Evolutionary conservation across 2,113 vertebrate species (phyloP).

Genomic region (Anseranas semipalmata): DNA sequence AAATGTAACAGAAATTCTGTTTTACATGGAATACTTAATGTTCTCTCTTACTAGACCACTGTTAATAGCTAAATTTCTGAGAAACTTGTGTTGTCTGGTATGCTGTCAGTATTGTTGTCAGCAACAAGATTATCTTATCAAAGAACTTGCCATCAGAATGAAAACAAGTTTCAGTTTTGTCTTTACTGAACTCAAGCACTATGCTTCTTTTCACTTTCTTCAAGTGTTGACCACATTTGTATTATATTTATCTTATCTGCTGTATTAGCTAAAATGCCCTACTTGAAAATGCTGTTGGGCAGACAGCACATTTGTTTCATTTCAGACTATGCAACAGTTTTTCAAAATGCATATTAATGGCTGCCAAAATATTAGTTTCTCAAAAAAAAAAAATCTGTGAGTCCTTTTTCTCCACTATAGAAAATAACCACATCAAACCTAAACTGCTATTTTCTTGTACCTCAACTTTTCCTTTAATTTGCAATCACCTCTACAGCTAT

Average conservation of each 20-base stretch:
- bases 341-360: neutral
- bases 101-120: neutral
- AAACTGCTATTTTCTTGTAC: neutral
- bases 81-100: neutral
- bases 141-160: neutral
- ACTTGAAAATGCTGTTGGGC: neutral
- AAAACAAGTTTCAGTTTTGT: neutral
- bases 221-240: neutral
- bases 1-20: neutral
- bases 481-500: neutral
- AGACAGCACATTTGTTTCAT: neutral
- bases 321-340: neutral
- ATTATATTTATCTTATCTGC: neutral
- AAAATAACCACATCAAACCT: neutral
- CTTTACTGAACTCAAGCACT: slow-evolving; percentile 4
- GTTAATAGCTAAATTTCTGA: neutral
- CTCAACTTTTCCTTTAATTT: neutral
- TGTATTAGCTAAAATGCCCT: neutral
- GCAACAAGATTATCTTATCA: neutral
- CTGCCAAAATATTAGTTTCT: neutral
- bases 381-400: neutral
- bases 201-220: neutral
- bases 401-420: neutral
- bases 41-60: neutral
- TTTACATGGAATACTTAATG: neutral